Conservation (phyloP, 2,888 invertebrate genomes). For the Epsilonema sp. region DNA sequence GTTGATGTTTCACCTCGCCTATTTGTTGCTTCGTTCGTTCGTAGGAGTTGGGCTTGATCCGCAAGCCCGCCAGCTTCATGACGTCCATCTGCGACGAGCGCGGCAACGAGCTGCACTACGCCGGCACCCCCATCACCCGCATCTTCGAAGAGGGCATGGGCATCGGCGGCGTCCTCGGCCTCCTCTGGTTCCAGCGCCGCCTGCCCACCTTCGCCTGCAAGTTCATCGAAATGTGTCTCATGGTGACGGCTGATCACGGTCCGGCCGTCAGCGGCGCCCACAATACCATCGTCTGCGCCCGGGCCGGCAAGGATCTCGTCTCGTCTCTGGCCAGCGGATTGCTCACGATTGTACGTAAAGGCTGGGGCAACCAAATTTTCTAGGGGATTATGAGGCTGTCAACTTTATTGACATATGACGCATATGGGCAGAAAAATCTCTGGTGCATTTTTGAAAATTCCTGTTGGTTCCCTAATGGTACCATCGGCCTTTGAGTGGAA, state of each 20-base stretch:
- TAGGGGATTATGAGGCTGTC: not conserved
- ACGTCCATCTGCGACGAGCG: conserved; percentile 97
- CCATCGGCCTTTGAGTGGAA: too few relatives aligned
- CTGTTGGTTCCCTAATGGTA: too few relatives aligned
- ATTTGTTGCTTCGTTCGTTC: too few relatives aligned
- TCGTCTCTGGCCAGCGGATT: conserved; percentile 86
- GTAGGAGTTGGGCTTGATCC: conserved; percentile 87
- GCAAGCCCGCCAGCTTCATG: conserved; percentile 98
- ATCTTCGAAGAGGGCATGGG: conserved; percentile 84
- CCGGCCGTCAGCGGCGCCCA: conserved; percentile 96
- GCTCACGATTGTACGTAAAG: conserved; percentile 68
- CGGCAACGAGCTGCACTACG: conserved; percentile 86
- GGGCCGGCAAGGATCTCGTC: conserved; percentile 89
- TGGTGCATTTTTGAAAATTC: not conserved
- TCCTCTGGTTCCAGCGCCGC: conserved; percentile 91
- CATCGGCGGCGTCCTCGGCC: conserved; percentile 84
- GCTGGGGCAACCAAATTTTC: too few relatives aligned
- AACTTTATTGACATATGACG: too few relatives aligned
- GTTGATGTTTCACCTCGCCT: too few relatives aligned
- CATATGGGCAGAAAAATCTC: not conserved
- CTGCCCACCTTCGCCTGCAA: conserved; percentile 79
- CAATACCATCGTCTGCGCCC: conserved; percentile 90
- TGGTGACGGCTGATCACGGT: conserved; percentile 95
- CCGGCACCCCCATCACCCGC: conserved; percentile 58
- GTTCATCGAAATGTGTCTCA: conserved; percentile 95